Evolutionary conservation across 2,797 vertebrate species (phyloP), one percentile per base, ranked within the genome.

Genomic region (Onychomys arenicola): DNA sequence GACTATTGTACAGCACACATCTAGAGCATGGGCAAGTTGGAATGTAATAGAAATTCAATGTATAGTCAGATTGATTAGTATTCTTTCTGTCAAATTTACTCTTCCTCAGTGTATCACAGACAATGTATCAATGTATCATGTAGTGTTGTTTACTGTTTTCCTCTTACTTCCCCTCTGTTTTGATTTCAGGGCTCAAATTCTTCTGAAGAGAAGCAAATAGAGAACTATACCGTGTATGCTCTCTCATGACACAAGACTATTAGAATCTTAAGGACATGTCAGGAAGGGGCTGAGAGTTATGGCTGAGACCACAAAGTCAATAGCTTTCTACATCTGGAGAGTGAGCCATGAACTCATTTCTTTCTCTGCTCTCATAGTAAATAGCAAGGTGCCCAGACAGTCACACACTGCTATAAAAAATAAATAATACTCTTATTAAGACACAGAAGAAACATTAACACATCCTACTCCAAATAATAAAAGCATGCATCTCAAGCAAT

Each of bases 201-300:
- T 83, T 75, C 43, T 94, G 69, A 91, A 88, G 63, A 52, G 52
- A 94, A 77, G n/a, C n/a, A 95, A 94, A 81, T 34, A 89, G 5
- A 93, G 81, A 94, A 49, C 59, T 57, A 59, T 4, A 89, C 43
- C 40, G 85, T 65, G 57, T 32, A 67, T 88, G 21, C 27, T 78
- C 14, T 69, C 14, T 40, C 27, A n/a, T 23, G 40, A 29, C 75
- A 63, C 65, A 7, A 61, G 52, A 57, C 67, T 76, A 27, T 52
- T 77, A 12, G 46, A 85, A 34, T 43, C 87, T 69, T 76, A 96
- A 94, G 43, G 5, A 14, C 9, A 1, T 69, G 67, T 76, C 10
- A 23, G 17, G 63, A 61, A 78, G 12, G 78, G 13, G 55, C 29
- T n/a, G n/a, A 93, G 25, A 63, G 1, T 8, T 55, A 12, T n/a